phyloP scores from a whole-genome alignment of 2,113 vertebrate genomes.

The Larimichthys crocea region DNA sequence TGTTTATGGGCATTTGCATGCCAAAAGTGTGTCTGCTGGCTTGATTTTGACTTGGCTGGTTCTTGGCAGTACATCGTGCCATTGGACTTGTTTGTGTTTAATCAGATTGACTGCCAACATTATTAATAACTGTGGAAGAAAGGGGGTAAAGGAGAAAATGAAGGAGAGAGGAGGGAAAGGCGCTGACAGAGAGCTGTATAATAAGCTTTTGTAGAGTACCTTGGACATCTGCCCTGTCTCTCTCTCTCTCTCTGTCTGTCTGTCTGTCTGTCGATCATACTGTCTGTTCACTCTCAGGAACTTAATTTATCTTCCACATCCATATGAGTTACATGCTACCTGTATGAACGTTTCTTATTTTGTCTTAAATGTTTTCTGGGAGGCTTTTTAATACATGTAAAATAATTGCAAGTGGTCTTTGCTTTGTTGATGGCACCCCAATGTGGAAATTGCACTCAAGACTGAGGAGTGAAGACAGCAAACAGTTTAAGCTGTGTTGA shows the following conservation, averaged over 20 bases:
- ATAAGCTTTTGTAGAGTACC: slow-evolving; percentile 66
- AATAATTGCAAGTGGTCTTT: slow-evolving; percentile 1
- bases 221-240: slow-evolving; percentile 23
- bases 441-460: slow-evolving; percentile 40
- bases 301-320: slow-evolving; percentile 31
- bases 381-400: background rate
- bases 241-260: background rate
- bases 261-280: slow-evolving; percentile 8
- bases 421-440: slow-evolving; percentile 9
- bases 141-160: slow-evolving; percentile 63
- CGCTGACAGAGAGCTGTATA: slow-evolving; percentile 75
- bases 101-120: slow-evolving; percentile 77
- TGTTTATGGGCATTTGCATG: slow-evolving; percentile 4
- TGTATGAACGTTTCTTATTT: slow-evolving; percentile 2
- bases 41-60: slow-evolving; percentile 41
- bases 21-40: slow-evolving; percentile 1
- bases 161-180: slow-evolving; percentile 55
- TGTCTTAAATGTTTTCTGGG: background rate
- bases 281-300: slow-evolving; percentile 3
- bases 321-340: background rate
- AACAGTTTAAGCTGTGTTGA: slow-evolving; percentile 41
- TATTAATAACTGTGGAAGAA: slow-evolving; percentile 79
- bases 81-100: slow-evolving; percentile 65
- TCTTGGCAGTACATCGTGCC: slow-evolving; percentile 39
- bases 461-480: slow-evolving; percentile 28